A percentile compares a stretch with the other conserved stretches of the same genome.
Conservation (phyloP, 2,888 invertebrate genomes). For the Philopedon plagiatum region DNA sequence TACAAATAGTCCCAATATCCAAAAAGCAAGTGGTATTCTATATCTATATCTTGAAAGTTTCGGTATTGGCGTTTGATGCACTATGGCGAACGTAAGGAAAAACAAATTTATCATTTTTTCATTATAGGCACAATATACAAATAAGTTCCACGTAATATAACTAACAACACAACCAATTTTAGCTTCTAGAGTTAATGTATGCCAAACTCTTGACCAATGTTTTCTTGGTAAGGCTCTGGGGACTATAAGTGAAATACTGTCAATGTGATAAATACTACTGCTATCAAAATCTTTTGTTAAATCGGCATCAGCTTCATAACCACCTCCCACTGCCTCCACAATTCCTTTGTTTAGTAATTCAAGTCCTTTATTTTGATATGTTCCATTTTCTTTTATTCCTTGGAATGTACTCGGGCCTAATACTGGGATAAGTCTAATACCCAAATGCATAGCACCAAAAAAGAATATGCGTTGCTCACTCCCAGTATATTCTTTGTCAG, state of each 20-base stretch:
- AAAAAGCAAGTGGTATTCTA: slow-evolving; percentile 13
- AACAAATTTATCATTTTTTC: not conserved
- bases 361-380: not conserved
- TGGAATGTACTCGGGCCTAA: not conserved
- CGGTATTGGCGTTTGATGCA: not conserved
- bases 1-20: slow-evolving; percentile 8
- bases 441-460: not conserved
- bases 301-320: not conserved
- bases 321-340: not conserved
- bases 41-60: not conserved
- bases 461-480: not conserved
- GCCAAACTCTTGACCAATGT: not conserved
- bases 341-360: not conserved
- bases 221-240: not conserved
- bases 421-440: not conserved
- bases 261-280: not conserved
- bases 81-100: not conserved
- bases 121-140: not conserved
- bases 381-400: slow-evolving; percentile 8
- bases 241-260: not conserved
- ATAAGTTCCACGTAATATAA: not conserved
- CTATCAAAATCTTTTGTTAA: not conserved
- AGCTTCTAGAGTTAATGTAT: not conserved
- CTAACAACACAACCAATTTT: not conserved
- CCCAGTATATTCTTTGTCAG: not conserved